phyloP scores from a whole-genome alignment of 2,113 vertebrate species.

The Miniopterus natalensis region DNA sequence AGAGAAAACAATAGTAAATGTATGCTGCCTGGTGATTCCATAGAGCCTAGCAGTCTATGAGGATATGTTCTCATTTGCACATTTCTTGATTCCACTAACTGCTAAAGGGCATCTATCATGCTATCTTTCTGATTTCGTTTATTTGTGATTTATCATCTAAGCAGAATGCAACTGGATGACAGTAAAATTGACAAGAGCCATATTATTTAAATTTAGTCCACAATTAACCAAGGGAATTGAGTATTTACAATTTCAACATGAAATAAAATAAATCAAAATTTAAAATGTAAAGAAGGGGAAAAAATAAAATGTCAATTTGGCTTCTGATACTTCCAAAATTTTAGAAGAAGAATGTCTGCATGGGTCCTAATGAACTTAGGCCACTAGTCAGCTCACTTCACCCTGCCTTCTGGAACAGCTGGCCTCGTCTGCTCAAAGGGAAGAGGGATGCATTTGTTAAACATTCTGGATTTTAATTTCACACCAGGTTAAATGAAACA shows the following conservation, averaged over 20 bases:
- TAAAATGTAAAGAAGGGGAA: background rate
- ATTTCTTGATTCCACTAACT: background rate
- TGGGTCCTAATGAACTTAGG: background rate
- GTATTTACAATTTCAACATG: constrained; percentile 4
- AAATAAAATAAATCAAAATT: constrained; percentile 30
- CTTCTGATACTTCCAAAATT: background rate
- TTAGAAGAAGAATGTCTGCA: background rate
- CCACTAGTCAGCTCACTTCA: background rate
- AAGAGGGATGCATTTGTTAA: background rate
- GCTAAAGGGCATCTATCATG: too few relatives aligned
- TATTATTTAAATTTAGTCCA: background rate
- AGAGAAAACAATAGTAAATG: background rate
- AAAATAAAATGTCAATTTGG: background rate
- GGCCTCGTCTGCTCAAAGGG: background rate
- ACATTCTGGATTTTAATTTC: background rate
- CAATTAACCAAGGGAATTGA: background rate
- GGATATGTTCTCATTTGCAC: background rate
- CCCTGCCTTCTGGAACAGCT: background rate
- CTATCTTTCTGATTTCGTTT: background rate
- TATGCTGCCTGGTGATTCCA: background rate
- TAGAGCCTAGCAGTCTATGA: too few relatives aligned
- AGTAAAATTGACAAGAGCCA: background rate
- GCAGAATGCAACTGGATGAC: background rate
- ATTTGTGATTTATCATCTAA: constrained; percentile 18
- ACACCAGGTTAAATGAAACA: background rate